phyloP scores from a whole-genome alignment of 2,888 invertebrate genomes.

The Nasonia oneida region DNA sequence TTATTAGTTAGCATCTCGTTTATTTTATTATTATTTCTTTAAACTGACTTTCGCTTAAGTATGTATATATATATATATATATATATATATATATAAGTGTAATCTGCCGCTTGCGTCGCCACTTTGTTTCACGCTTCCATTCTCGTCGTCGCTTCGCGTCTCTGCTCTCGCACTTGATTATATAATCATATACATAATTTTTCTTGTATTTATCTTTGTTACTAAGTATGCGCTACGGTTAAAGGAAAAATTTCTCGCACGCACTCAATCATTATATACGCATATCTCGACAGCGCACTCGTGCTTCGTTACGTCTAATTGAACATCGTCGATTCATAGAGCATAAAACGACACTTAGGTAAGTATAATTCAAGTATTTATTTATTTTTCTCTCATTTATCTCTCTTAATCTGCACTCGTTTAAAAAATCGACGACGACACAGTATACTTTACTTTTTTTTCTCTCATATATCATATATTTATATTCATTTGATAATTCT shows the following conservation, averaged over 20 bases:
- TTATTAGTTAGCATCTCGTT: conserved; percentile 29
- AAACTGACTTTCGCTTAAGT: neutral
- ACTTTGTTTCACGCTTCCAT: conserved; percentile 2
- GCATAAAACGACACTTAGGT: conserved; percentile 55
- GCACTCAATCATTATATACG: neutral
- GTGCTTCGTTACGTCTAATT: conserved; percentile 36
- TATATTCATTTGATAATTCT: conserved; percentile 43
- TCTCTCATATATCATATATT: conserved; percentile 27
- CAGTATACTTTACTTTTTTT: conserved; percentile 33
- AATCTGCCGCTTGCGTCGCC: conserved; percentile 4
- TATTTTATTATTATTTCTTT: conserved; percentile 14
- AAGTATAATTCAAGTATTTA: conserved; percentile 16
- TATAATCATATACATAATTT: neutral
- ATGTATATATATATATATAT: neutral
- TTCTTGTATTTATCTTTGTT: neutral
- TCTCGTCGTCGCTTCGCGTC: neutral
- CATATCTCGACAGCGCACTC: neutral
- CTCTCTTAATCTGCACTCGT: conserved; percentile 28
- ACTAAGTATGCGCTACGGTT: neutral
- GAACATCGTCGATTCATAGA: conserved; percentile 55
- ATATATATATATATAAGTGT: neutral
- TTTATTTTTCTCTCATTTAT: neutral
- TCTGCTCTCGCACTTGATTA: neutral
- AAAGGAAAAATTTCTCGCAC: conserved; percentile 24
- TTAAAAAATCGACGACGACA: conserved; percentile 55